Evolutionary conservation across 2,888 invertebrate genomes (phyloP), one percentile per base, ranked within the genome.

Genomic region (Heteropelma amictum): DNA sequence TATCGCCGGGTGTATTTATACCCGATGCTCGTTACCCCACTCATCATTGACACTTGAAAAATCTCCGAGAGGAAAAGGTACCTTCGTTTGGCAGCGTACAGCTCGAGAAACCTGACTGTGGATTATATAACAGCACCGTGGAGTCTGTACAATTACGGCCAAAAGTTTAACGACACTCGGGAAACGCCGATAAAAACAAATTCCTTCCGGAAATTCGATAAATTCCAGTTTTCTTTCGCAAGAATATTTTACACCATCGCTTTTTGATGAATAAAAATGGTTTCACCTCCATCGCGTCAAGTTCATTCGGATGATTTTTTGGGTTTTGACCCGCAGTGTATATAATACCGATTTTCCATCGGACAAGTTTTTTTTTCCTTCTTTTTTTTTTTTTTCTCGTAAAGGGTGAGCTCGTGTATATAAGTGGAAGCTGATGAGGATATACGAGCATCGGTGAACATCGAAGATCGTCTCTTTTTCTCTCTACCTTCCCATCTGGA

Each of bases 41-140:
- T 81, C 81, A 76, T 81, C 83, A 83, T 83, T 85, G 85, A 84
- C 81, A 82, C 82, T 79, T 83, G 75, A 81, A 80, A 79, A 81
- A 79, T 77, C 81, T 21, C 30, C 8, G 10, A 40, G 47, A 38
- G 54, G 61, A 61, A 53, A 35, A 51, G 56, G 19, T 33, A 58
- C 49, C 21, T 45, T 69, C 64, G 69, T 60, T 74, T 45, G 64
- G 58, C 69, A 53, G 64, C 33, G 14, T 23, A 51, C 17, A 64
- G 54, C 65, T 58, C 38, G 38, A 45, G 40, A 42, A 45, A 6
- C 38, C 58, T 19, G 38, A 38, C 45, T n/a, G n/a, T n/a, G n/a
- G n/a, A n/a, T n/a, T n/a, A n/a, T n/a, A n/a, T n/a, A n/a, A n/a
- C n/a, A n/a, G n/a, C n/a, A n/a, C n/a, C n/a, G n/a, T n/a, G n/a